phyloP scores from a whole-genome alignment of 2,888 invertebrate species.

The Ephialtes manifestator region DNA sequence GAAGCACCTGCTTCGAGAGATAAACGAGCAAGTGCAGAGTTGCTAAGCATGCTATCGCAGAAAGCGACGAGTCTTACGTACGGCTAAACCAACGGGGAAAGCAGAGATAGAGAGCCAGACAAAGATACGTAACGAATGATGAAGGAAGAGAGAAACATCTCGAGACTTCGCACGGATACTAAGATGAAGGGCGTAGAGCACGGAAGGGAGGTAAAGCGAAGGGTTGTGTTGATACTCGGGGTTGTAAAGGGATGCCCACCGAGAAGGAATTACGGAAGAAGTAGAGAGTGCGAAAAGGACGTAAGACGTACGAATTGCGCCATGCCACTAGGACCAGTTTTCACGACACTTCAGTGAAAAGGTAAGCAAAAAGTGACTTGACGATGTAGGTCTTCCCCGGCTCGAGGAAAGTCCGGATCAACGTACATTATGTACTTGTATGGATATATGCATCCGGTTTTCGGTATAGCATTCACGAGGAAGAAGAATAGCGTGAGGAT shows the following conservation, averaged over 20 bases:
- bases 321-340: background rate
- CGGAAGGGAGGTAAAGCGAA: background rate
- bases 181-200: background rate
- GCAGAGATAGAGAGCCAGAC: constrained; percentile 12
- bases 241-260: background rate
- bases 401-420: constrained; percentile 35
- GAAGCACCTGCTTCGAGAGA: constrained; percentile 67
- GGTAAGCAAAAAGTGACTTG: constrained; percentile 23
- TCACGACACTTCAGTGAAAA: background rate
- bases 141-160: constrained; percentile 36
- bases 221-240: constrained; percentile 15
- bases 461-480: background rate
- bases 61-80: constrained; percentile 28
- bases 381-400: constrained; percentile 21
- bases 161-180: background rate
- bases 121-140: constrained; percentile 20
- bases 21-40: constrained; percentile 67
- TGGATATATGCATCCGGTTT: background rate
- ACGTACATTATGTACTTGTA: constrained; percentile 7
- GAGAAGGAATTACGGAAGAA: constrained; percentile 4
- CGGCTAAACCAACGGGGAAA: constrained; percentile 44
- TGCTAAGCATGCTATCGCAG: constrained; percentile 56
- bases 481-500: background rate
- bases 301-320: background rate
- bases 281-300: constrained; percentile 3